A percentile compares a stretch with the other conserved stretches of the same genome.
Evolutionary conservation across 1,140 invertebrate species (phyloP).

Genomic region (Adoxophyes honmai): DNA sequence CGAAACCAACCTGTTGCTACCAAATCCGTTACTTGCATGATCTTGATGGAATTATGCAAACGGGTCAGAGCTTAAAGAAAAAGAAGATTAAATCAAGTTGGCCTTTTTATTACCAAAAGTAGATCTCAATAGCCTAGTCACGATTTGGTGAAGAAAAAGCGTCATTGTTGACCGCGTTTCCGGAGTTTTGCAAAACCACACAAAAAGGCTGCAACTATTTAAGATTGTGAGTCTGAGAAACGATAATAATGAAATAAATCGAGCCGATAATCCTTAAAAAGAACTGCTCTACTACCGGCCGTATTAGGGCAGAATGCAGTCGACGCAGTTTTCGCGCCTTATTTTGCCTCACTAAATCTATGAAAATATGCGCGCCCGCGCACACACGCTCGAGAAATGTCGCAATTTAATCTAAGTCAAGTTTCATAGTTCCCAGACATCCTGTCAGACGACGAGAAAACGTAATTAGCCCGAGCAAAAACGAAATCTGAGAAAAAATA

Average conservation of each 20-base stretch:
- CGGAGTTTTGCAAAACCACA: neutral
- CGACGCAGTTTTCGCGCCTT: conserved; percentile 9
- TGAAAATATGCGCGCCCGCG: neutral
- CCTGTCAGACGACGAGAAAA: conserved; percentile 10
- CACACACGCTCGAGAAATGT: neutral
- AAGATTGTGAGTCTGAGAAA: conserved; percentile 9
- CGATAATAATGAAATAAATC: conserved; percentile 10
- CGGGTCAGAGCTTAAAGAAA: neutral
- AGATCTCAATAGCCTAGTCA: conserved; percentile 7
- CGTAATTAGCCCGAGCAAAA: neutral
- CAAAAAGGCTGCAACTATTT: neutral
- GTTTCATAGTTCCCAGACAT: conserved; percentile 11
- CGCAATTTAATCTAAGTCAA: conserved; percentile 8
- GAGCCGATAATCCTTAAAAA: neutral
- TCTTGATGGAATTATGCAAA: neutral
- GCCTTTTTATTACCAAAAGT: neutral
- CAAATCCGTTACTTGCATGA: neutral
- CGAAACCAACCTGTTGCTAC: conserved; percentile 13
- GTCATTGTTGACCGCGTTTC: neutral
- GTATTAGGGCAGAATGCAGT: neutral
- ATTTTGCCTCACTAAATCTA: conserved; percentile 3
- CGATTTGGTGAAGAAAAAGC: neutral
- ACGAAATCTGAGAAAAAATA: no score
- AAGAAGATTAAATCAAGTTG: neutral
- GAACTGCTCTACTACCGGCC: neutral